Percentiles rank a stretch among this genome's conserved stretches.
Conservation (phyloP, 2,113 vertebrate species). For the Erythrocercus mccallii region DNA sequence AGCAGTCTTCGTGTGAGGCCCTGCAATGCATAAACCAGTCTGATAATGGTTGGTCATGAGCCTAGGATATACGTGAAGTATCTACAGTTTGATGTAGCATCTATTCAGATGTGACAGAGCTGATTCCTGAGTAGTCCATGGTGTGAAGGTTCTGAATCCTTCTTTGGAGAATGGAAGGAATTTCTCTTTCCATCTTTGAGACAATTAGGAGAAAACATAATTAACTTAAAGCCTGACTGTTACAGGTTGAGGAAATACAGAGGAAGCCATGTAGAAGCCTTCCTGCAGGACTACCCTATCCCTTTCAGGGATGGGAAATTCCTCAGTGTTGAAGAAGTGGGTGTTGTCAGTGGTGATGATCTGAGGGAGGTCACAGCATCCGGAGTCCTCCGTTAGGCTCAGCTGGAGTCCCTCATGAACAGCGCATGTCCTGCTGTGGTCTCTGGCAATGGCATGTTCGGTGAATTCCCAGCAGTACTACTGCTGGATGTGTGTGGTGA, state of each 20-base stretch:
- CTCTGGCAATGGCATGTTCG: not conserved
- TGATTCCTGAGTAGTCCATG: not conserved
- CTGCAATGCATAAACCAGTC: not conserved
- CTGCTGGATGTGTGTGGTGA: not conserved
- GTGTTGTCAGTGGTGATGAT: not conserved
- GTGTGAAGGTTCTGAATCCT: not conserved
- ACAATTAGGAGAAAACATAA: not conserved
- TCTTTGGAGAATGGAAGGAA: not conserved
- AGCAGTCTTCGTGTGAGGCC: not conserved
- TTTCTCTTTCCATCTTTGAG: not conserved
- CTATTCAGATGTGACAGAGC: not conserved
- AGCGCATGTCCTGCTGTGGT: not conserved
- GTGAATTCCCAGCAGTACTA: not conserved
- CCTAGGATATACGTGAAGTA: not conserved
- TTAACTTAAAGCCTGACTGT: not conserved
- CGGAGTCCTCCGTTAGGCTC: not conserved
- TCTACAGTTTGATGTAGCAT: not conserved
- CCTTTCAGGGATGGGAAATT: not conserved
- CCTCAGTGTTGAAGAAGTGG: not conserved
- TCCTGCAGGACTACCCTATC: not conserved
- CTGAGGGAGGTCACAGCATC: not conserved
- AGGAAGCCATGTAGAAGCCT: not conserved
- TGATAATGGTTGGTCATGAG: not conserved
- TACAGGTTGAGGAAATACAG: not conserved
- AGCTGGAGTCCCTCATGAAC: accelerated